A percentile compares a stretch with the other conserved stretches of the same genome.
These are phyloP conservation scores for Melitaea cinxia DNA, from an alignment of 1,140 invertebrate genomes.

Conservation along the genomic window DNA sequence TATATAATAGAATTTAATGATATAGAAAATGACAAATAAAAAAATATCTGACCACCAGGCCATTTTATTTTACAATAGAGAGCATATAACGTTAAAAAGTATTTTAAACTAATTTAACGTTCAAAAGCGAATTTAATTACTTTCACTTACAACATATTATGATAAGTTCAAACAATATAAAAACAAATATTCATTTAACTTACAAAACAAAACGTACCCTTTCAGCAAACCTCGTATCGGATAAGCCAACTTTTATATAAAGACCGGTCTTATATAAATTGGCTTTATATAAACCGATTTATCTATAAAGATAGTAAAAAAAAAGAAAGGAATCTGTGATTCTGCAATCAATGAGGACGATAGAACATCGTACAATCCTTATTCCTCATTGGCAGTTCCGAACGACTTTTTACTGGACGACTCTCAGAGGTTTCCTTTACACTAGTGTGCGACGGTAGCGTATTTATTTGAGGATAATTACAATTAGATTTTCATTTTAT, in stretches of 20 bases:
- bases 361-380: constrained; percentile 21
- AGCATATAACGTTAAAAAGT: too few species aligned
- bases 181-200: too few species aligned
- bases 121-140: too few species aligned
- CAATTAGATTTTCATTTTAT: neutral
- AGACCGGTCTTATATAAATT: neutral
- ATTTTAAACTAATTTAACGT: too few species aligned
- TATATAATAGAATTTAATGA: too few species aligned
- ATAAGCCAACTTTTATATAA: neutral
- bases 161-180: too few species aligned
- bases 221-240: too few species aligned
- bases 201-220: too few species aligned
- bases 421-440: neutral
- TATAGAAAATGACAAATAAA: too few species aligned
- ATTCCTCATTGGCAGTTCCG: constrained; percentile 27
- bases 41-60: too few species aligned
- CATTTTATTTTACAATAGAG: too few species aligned
- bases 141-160: too few species aligned
- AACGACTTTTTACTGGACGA: constrained; percentile 16
- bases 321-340: constrained; percentile 21
- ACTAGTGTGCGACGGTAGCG: neutral
- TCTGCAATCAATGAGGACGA: constrained; percentile 33
- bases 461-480: neutral
- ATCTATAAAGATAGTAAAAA: constrained; percentile 23
- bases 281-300: constrained; percentile 9